Conservation (phyloP, 37 sponge, comb jelly and placozoan species). For the Oopsacas minuta region DNA sequence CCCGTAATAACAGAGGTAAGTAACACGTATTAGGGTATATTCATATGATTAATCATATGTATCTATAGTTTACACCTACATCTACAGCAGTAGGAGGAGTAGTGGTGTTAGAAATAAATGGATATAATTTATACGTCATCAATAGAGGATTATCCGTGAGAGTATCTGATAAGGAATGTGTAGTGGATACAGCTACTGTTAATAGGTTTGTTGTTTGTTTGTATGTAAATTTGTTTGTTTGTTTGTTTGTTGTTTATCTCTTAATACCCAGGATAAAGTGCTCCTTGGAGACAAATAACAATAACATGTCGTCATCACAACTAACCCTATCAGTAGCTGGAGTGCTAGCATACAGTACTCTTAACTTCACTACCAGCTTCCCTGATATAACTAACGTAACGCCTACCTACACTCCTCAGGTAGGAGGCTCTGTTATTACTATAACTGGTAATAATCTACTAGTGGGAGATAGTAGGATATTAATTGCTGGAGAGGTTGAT, state of each 20-base stretch:
- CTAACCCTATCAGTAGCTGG: neutral
- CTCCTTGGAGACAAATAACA: no score
- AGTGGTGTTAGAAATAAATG: neutral
- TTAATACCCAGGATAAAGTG: no score
- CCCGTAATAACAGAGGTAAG: neutral
- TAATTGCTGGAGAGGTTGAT: neutral
- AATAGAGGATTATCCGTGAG: neutral
- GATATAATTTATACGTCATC: neutral
- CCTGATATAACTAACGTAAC: slow-evolving; percentile 27
- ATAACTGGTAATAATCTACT: slow-evolving; percentile 58
- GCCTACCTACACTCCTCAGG: slow-evolving; percentile 40
- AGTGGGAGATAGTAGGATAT: slow-evolving; percentile 5
- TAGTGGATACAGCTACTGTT: neutral
- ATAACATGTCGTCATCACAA: neutral
- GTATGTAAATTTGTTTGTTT: neutral
- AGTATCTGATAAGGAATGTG: neutral
- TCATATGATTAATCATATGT: neutral
- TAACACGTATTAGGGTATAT: neutral
- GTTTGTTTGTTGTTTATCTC: neutral
- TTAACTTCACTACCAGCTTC: neutral
- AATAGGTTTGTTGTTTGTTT: neutral
- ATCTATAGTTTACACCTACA: neutral
- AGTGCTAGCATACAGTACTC: neutral
- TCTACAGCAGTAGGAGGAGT: neutral
- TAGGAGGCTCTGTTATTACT: slow-evolving; percentile 46